These are phyloP conservation scores for Dorcus hopei DNA, from an alignment of 2,888 invertebrate genomes.

Conservation along the genomic window DNA sequence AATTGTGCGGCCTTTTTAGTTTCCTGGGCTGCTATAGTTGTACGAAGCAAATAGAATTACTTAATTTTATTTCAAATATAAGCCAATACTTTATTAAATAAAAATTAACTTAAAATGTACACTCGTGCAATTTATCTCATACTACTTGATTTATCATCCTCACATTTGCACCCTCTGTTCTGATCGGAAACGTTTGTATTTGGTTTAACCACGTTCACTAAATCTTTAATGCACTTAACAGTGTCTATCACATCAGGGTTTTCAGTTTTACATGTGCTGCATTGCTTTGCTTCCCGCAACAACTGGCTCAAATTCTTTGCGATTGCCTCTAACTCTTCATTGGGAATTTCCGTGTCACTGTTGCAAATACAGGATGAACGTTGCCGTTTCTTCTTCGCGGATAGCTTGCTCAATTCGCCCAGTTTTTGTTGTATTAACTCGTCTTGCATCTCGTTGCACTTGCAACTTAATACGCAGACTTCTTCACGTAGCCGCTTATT, in stretches of 20 bases:
- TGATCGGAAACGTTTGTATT: no score
- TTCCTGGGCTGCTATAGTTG: no score
- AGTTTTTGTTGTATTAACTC: slow-evolving; percentile 46
- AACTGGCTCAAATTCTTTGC: slow-evolving; percentile 24
- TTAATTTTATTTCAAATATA: no score
- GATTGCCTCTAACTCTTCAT: slow-evolving; percentile 18
- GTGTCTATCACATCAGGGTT: slow-evolving; percentile 36
- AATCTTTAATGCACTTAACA: slow-evolving; percentile 37
- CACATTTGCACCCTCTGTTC: no score
- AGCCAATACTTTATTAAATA: no score
- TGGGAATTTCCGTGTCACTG: not conserved
- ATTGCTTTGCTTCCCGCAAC: slow-evolving; percentile 19
- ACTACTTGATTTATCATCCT: no score
- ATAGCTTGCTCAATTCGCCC: slow-evolving; percentile 36
- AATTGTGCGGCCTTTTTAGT: no score
- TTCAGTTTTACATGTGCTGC: slow-evolving; percentile 11
- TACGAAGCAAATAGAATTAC: no score
- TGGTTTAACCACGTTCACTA: slow-evolving; percentile 37
- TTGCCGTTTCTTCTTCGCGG: not conserved
- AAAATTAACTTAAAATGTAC: no score
- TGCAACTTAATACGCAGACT: slow-evolving; percentile 31
- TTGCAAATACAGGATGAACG: not conserved
- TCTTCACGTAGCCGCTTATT: slow-evolving; percentile 39
- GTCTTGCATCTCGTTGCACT: slow-evolving; percentile 40
- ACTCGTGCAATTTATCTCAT: no score